Evolutionary conservation across 1,140 invertebrate genomes (phyloP).

Genomic region (Papilio helenus): DNA sequence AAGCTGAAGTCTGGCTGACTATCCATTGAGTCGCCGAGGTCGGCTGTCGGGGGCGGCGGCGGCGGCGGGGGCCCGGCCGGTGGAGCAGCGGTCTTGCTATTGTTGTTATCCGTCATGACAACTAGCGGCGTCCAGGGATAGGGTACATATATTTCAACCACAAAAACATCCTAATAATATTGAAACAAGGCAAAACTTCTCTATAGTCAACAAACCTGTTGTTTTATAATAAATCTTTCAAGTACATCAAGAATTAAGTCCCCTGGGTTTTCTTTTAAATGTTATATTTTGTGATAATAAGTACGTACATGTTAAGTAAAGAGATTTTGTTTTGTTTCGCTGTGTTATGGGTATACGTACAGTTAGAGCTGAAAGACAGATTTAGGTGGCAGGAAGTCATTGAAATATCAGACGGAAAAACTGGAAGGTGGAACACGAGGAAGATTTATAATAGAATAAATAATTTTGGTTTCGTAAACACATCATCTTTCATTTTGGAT

Average conservation of each 20-base stretch:
- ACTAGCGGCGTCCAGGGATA: constrained; percentile 72
- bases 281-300: background rate
- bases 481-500: background rate
- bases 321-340: constrained; percentile 12
- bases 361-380: constrained; percentile 5
- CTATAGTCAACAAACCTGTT: constrained; percentile 36
- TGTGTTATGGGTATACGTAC: background rate
- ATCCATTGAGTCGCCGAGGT: constrained; percentile 68
- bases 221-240: background rate
- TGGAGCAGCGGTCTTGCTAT: constrained; percentile 74
- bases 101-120: constrained; percentile 72
- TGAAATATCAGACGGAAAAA: background rate
- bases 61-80: constrained; percentile 75
- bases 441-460: constrained; percentile 7
- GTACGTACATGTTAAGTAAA: background rate
- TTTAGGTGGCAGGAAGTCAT: background rate
- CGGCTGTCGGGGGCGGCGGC: constrained; percentile 65
- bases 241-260: background rate
- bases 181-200: constrained; percentile 33
- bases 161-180: constrained; percentile 22
- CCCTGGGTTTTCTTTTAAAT: background rate
- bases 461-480: background rate
- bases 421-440: background rate
- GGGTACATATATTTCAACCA: constrained; percentile 58
- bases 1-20: constrained; percentile 84